Base-by-base conservation (phyloP, 35 echinoderm and acorn worm genomes). In the Apostichopus japonicus region DNA sequence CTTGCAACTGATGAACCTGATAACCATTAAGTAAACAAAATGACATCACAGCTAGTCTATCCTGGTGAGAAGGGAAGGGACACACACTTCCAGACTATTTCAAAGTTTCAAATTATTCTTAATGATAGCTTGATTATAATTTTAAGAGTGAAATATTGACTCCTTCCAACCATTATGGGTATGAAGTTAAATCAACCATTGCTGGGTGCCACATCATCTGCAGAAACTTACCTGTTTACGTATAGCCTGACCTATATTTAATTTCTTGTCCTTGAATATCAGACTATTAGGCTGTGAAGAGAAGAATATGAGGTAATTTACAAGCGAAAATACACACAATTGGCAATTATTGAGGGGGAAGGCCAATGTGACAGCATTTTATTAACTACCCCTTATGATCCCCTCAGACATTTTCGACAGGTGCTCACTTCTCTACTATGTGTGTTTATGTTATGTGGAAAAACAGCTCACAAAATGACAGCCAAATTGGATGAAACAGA, bases 261-360 rank as follows among this genome's bases (percentile, higher is more conserved):
- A 81, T 56, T 98, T 98, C 92, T 98, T 98, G 61, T 98, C 97
- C 55, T 98, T 98, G 92, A 96, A 98, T 77, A 96, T 90, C 62
- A 98, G 83, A 77, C 91, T 96, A 72, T 98, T 95, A 53, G 94
- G 92, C 97, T 98, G 80, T 24, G 33, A 56, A 44, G 33, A 44
- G 72, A 84, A 90, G 83, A 19, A 76, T 5, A 72, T 1, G 24
- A 59, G 10, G 71, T 7, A 75, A 13, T 75, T 75, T 21, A 75
- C 71, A 75, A 75, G 63, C 63, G 8, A 67, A 44, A 75, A 75
- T 75, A 23, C 7, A 75, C 14, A 44, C 33, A 44, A 3, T 44
- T 44, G 33, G 33, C 33, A 44, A 8, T 19, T 67, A 10, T 67
- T 11, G 19, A 67, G 19, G 19, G 11, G 63, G 8, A 67, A 67